Evolutionary conservation across 2,113 vertebrate genomes (phyloP).

Genomic region (Nestor notabilis): DNA sequence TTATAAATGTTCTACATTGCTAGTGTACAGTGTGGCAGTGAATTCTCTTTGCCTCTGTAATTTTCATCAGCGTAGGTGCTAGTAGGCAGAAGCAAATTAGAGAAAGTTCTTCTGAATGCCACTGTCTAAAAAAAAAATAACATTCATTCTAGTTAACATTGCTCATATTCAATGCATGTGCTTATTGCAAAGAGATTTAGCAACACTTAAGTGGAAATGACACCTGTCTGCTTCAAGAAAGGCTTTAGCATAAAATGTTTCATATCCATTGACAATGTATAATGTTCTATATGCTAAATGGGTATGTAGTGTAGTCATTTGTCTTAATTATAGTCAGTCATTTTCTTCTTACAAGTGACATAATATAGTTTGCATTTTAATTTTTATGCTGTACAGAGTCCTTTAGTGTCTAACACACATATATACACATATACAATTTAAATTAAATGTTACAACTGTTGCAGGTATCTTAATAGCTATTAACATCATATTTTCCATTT

Average conservation of each 20-base stretch:
- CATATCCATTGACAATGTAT: neutral
- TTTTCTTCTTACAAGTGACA: neutral
- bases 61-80: neutral
- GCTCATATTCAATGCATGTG: neutral
- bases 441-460: neutral
- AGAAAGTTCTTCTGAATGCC: neutral
- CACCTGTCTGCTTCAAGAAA: constrained; percentile 35
- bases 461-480: neutral
- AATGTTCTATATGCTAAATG: neutral
- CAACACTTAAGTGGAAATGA: constrained; percentile 6
- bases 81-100: neutral
- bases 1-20: neutral
- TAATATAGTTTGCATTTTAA: neutral
- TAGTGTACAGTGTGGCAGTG: neutral
- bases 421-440: neutral
- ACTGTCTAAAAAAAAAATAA: neutral
- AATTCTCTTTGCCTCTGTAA: neutral
- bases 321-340: constrained; percentile 17
- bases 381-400: neutral
- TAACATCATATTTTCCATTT: neutral
- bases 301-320: constrained; percentile 1
- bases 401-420: neutral
- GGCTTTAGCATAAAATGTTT: constrained; percentile 33
- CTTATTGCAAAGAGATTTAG: neutral
- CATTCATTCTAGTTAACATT: neutral